These are phyloP conservation scores for Ostrea edulis DNA, from an alignment of 1,140 invertebrate genomes.

Conservation along the genomic window DNA sequence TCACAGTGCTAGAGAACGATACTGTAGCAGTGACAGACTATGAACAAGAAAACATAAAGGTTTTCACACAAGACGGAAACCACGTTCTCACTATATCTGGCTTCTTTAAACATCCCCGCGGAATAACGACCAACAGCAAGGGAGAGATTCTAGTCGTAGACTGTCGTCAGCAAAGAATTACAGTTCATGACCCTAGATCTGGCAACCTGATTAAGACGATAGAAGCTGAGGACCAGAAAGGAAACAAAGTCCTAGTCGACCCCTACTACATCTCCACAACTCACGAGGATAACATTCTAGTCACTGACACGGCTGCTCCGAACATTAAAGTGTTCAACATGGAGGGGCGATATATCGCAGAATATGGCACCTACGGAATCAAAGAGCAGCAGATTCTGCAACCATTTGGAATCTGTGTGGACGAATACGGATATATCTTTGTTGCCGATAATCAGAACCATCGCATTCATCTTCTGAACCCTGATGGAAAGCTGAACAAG, in stretches of 20 bases:
- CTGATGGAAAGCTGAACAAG: conserved; percentile 71
- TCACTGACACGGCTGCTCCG: conserved; percentile 75
- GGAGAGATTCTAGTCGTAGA: conserved; percentile 75
- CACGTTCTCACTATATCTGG: conserved; percentile 65
- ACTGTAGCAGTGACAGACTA: conserved; percentile 75
- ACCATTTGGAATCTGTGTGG: conserved; percentile 75
- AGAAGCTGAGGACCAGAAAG: conserved; percentile 60
- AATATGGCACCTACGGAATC: conserved; percentile 72
- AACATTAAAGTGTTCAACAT: conserved; percentile 74
- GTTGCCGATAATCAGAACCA: conserved; percentile 76
- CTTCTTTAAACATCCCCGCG: conserved; percentile 74
- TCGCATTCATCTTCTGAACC: conserved; percentile 72
- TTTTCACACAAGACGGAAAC: conserved; percentile 68
- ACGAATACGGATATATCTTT: conserved; percentile 73
- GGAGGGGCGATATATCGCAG: conserved; percentile 61
- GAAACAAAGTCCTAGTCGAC: conserved; percentile 68
- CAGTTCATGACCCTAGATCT: conserved; percentile 67
- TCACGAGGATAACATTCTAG: conserved; percentile 66
- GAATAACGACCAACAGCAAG: conserved; percentile 69
- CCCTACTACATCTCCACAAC: conserved; percentile 73
- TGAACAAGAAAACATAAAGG: conserved; percentile 71
- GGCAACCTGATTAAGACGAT: conserved; percentile 67
- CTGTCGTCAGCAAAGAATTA: conserved; percentile 65
- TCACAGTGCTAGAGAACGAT: conserved; percentile 68
- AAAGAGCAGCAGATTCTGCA: conserved; percentile 70